Evolutionary conservation across 2,888 invertebrate species (phyloP).

Genomic region (Eucriotettix oculatus): DNA sequence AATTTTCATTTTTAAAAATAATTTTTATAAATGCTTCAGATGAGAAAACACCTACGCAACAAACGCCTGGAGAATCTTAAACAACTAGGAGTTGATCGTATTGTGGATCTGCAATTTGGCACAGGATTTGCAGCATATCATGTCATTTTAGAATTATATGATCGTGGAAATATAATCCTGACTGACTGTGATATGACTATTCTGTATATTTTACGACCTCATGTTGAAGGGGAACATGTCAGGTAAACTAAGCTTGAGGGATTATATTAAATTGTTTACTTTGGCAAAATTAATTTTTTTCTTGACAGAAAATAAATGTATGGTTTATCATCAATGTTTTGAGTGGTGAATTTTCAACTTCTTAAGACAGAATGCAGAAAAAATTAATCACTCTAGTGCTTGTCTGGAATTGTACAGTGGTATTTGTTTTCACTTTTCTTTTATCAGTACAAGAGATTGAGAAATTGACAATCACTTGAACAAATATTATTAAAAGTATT

Average conservation of each 20-base stretch:
- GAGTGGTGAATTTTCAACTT: too few relatives aligned
- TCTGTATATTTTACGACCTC: conserved; percentile 80
- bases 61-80: conserved; percentile 73
- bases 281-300: neutral
- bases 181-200: conserved; percentile 84
- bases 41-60: conserved; percentile 92
- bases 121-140: conserved; percentile 86
- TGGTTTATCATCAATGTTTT: too few relatives aligned
- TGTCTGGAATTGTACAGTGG: too few relatives aligned
- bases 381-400: too few relatives aligned
- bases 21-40: conserved; percentile 31
- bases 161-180: conserved; percentile 87
- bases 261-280: neutral
- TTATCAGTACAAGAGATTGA: too few relatives aligned
- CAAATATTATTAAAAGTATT: too few relatives aligned
- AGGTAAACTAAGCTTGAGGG: conserved; percentile 28
- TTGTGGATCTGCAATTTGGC: conserved; percentile 92
- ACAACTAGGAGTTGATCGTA: conserved; percentile 85
- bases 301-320: too few relatives aligned
- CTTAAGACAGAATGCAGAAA: too few relatives aligned
- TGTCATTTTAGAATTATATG: conserved; percentile 86
- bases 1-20: too few relatives aligned
- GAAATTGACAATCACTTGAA: too few relatives aligned
- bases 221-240: conserved; percentile 78
- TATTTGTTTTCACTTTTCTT: too few relatives aligned